Percentiles rank a stretch among this genome's conserved stretches.
These are phyloP conservation scores for Pelvicachromis taeniatus DNA, from an alignment of 2,113 vertebrate species.

Conservation along the genomic window DNA sequence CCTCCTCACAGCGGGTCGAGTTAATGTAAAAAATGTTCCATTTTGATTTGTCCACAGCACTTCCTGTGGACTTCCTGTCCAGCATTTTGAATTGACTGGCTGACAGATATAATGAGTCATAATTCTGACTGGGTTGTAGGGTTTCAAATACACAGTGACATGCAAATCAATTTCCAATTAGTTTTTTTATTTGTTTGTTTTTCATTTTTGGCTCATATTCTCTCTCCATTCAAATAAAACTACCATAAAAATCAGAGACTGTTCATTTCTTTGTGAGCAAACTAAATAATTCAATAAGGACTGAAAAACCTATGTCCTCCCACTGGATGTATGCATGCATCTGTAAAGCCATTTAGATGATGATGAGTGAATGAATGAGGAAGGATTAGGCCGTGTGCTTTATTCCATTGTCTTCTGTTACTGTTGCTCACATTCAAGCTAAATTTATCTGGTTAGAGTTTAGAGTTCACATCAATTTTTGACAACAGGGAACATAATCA, in stretches of 20 bases:
- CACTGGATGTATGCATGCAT: not conserved
- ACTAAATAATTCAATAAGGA: too few species aligned
- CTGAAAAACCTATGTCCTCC: too few species aligned
- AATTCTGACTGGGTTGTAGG: too few species aligned
- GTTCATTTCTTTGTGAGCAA: too few species aligned
- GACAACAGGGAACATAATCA: not conserved
- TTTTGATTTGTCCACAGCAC: not conserved
- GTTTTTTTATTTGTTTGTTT: not conserved
- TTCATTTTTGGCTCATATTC: not conserved
- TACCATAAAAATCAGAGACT: rapidly evolving
- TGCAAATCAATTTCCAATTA: too few species aligned
- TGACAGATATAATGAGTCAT: too few species aligned
- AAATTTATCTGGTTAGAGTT: not conserved
- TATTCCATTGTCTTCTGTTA: not conserved
- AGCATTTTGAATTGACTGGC: too few species aligned
- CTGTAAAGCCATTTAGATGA: not conserved
- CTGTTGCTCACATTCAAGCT: not conserved
- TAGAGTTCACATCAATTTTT: not conserved
- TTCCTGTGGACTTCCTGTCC: not conserved
- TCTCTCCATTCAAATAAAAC: not conserved
- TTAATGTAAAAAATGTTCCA: not conserved
- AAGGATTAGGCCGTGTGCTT: not conserved
- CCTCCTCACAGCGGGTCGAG: not conserved
- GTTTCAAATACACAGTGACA: too few species aligned
- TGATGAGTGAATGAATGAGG: not conserved